These are phyloP conservation scores for Amphiduros pacificus DNA, from an alignment of 2,888 invertebrate species.

Conservation along the genomic window DNA sequence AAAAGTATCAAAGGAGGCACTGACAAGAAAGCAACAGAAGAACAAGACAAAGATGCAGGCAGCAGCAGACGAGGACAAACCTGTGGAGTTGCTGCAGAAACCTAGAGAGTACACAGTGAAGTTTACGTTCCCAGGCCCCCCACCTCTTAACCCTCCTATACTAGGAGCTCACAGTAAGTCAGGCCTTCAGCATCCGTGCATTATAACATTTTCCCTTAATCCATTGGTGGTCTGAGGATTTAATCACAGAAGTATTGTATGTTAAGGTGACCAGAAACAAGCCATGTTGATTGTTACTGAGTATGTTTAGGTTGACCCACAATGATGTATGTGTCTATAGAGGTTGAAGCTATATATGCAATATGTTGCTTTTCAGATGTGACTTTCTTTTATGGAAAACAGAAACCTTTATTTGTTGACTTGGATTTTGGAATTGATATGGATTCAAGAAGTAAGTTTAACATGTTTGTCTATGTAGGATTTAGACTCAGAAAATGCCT, in stretches of 20 bases:
- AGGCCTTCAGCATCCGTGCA: too few relatives aligned
- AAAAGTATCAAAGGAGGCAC: constrained; percentile 86
- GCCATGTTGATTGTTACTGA: too few relatives aligned
- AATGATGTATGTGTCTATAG: too few relatives aligned
- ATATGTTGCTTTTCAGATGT: constrained; percentile 68
- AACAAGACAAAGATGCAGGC: constrained; percentile 78
- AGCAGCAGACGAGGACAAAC: constrained; percentile 77
- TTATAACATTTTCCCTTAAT: too few relatives aligned
- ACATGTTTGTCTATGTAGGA: too few relatives aligned
- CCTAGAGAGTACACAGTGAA: constrained; percentile 97
- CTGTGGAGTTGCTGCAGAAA: constrained; percentile 79
- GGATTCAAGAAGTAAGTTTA: constrained; percentile 64
- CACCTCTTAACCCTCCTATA: constrained; percentile 94
- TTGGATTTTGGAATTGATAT: constrained; percentile 82
- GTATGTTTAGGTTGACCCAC: too few relatives aligned
- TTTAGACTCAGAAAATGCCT: too few relatives aligned
- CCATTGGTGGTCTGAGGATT: too few relatives aligned
- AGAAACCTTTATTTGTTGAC: constrained; percentile 71
- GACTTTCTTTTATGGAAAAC: constrained; percentile 79
- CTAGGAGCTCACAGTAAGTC: constrained; percentile 86
- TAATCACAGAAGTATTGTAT: too few relatives aligned
- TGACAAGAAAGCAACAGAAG: constrained; percentile 90
- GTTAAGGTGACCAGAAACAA: too few relatives aligned
- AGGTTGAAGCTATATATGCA: neutral
- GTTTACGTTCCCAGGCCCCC: constrained; percentile 96